Base-by-base conservation (phyloP, 2,888 invertebrate genomes). In the Drosophila subsilvestris region DNA sequence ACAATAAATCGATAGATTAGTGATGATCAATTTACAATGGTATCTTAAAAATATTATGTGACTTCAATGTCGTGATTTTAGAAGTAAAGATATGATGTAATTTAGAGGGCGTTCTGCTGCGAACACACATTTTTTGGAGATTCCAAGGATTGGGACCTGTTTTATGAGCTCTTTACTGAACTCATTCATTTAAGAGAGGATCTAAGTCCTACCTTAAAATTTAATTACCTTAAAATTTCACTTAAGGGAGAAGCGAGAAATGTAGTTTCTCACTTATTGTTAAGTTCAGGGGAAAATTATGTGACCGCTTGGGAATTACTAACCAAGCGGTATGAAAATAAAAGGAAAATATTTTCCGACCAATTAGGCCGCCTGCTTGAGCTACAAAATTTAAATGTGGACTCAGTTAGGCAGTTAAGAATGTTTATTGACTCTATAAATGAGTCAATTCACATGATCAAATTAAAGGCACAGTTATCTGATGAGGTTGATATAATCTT, bases 211-310 rank as follows among this genome's bases (percentile, higher is more conserved):
- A 18, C 47, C 47, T 47, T 47, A 47, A 12, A 47, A 22, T 47
- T 47, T 20, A 22, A 20, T 20, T 47, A 22, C 20, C 20, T 47
- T 20, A 47, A 22, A 12, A 47, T 20, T 22, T 20, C 47, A 20
- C 47, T 47, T 47, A 47, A 47, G 47, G 12, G 47, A 47, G 47
- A 20, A 20, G 47, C 47, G 20, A 47, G 47, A 12, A 20, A 47
- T 20, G 3, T 22, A 22, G 47, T 47, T 47, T 47, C 12, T 18
- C 47, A 47, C 47, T 22, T 47, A 22, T 47, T 47, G 20, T 9
- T 47, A 22, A 12, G 47, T 10, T 47, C 47, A 9, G 47, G 47
- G 3, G 20, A 47, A 3, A 47, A 47, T 12, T 47, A 47, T 47
- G 20, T 4, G 44, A 25, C 25, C 25, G 25, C 6, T 25, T 25